phyloP scores from a whole-genome alignment of 2,888 invertebrate species.

The Dryobota labecula region DNA sequence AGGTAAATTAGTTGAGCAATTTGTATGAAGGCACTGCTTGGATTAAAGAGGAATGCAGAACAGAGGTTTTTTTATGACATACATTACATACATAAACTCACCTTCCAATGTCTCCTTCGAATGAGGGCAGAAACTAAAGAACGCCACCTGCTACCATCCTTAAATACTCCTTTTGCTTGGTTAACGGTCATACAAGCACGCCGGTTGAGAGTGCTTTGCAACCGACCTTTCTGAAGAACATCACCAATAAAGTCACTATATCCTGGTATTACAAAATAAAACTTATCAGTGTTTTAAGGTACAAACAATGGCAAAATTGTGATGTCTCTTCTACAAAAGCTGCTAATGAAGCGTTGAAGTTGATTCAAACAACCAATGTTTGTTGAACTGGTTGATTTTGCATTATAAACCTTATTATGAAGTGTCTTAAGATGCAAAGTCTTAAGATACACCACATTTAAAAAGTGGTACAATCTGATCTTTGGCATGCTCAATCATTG shows the following conservation, averaged over 20 bases:
- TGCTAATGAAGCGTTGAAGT: not conserved
- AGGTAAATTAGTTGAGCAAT: slow-evolving; percentile 5
- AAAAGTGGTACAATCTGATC: too few species aligned
- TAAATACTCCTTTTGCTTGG: not conserved
- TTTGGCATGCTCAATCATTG: too few species aligned
- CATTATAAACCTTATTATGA: not conserved
- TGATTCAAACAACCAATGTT: not conserved
- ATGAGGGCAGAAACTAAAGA: not conserved
- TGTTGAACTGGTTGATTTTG: not conserved
- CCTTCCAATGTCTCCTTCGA: not conserved
- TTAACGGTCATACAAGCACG: not conserved
- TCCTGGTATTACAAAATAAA: not conserved
- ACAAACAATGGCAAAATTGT: too few species aligned
- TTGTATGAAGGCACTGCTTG: not conserved
- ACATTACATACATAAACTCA: not conserved
- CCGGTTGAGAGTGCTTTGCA: not conserved
- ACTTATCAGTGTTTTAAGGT: not conserved
- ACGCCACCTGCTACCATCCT: not conserved
- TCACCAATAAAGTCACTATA: not conserved
- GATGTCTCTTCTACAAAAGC: too few species aligned
- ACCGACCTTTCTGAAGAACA: not conserved
- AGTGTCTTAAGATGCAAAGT: not conserved
- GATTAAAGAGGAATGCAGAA: not conserved
- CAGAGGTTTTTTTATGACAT: not conserved
- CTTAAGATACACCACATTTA: too few species aligned